Percentiles rank a stretch among this genome's conserved stretches.
Evolutionary conservation across 2,797 vertebrate species (phyloP).

Genomic region (Catharus ustulatus): DNA sequence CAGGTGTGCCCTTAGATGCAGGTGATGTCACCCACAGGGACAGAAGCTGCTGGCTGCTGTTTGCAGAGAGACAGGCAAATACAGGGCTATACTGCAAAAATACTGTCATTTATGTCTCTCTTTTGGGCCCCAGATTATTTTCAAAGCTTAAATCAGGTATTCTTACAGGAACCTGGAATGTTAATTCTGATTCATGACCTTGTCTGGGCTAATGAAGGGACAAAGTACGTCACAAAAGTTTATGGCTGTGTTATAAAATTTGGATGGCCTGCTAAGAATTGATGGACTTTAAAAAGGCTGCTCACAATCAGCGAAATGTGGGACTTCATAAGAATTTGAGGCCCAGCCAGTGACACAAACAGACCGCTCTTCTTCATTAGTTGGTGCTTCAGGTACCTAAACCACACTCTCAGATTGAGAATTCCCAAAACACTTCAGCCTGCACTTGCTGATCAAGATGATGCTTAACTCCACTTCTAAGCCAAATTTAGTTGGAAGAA

Average conservation of each 20-base stretch:
- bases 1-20: rapidly evolving
- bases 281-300: neutral
- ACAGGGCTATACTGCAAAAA: neutral
- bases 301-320: neutral
- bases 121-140: neutral
- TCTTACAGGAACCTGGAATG: neutral
- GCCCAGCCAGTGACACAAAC: neutral
- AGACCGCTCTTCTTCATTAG: neutral
- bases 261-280: neutral
- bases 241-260: neutral
- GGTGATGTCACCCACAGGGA: rapidly evolving
- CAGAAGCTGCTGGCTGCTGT: neutral
- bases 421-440: neutral
- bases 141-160: neutral
- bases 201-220: neutral
- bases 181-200: neutral
- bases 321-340: neutral
- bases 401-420: neutral
- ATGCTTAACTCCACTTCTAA: neutral
- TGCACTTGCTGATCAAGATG: neutral
- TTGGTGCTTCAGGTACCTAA: neutral
- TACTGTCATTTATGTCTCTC: neutral
- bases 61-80: neutral
- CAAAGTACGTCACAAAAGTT: neutral
- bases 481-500: neutral